A percentile compares a stretch with the other conserved stretches of the same genome.
Evolutionary conservation across 2,113 vertebrate species (phyloP).

Genomic region (Neopipo cinnamomea): DNA sequence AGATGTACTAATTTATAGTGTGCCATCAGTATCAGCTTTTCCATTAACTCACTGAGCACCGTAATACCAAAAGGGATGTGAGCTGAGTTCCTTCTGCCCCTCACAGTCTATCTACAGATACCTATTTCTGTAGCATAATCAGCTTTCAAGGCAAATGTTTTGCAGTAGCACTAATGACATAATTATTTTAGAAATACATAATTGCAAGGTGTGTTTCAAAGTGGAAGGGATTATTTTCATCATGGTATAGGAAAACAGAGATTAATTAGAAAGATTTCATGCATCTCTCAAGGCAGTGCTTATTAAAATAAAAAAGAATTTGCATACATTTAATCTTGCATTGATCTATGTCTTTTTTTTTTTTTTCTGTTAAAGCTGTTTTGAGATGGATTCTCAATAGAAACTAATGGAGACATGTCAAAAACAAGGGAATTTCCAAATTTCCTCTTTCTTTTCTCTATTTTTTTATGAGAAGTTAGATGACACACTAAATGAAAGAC

Average conservation of each 20-base stretch:
- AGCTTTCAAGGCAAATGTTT: not conserved
- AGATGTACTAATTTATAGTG: constrained; percentile 44
- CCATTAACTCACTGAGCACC: not conserved
- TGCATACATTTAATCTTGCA: not conserved
- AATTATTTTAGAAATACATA: not conserved
- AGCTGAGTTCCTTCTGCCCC: not conserved
- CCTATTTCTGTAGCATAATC: not conserved
- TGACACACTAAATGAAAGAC: not conserved
- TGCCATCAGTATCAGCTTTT: not conserved
- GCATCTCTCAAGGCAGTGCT: not conserved
- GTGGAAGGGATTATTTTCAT: not conserved
- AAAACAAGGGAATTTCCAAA: rapidly evolving
- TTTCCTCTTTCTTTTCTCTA: rapidly evolving
- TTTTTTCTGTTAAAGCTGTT: not conserved
- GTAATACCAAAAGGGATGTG: not conserved
- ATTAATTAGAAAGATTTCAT: not conserved
- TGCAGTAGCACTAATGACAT: not conserved
- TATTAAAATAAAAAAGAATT: not conserved
- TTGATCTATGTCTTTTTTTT: not conserved
- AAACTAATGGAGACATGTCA: not conserved
- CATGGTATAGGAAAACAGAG: not conserved
- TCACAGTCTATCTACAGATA: not conserved
- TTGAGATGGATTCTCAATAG: not conserved
- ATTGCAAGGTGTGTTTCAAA: not conserved
- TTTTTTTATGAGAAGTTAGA: not conserved